Percentiles rank a stretch among this genome's conserved stretches.
These are phyloP conservation scores for Poecilia wingei DNA, from an alignment of 2,797 vertebrate species.

Conservation along the genomic window DNA sequence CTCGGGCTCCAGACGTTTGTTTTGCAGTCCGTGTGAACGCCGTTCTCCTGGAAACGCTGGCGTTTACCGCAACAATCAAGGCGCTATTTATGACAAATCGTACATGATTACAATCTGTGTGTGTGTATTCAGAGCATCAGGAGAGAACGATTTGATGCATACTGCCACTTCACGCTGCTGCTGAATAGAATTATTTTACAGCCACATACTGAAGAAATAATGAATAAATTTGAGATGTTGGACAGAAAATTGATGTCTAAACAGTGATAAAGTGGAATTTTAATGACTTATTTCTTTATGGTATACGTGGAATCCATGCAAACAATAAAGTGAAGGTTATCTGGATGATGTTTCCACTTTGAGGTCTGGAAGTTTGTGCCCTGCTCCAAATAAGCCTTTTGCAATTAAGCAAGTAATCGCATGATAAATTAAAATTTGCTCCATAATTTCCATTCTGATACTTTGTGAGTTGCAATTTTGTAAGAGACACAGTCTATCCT, in stretches of 20 bases:
- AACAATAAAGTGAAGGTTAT: not conserved
- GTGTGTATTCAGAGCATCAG: constrained; percentile 11
- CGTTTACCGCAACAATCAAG: constrained; percentile 35
- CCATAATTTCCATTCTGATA: no score
- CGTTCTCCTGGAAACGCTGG: constrained; percentile 9
- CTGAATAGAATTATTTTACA: constrained; percentile 48
- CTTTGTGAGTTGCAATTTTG: no score
- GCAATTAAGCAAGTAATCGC: no score
- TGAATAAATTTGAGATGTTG: constrained; percentile 57
- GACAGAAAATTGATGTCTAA: not conserved
- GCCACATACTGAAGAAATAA: constrained; percentile 50
- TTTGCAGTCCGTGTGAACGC: constrained; percentile 23
- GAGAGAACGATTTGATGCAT: constrained; percentile 11
- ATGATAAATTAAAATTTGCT: no score
- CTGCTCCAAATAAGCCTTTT: no score
- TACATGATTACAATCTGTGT: constrained; percentile 32
- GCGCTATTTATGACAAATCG: constrained; percentile 8
- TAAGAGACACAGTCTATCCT: no score
- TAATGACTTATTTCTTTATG: not conserved
- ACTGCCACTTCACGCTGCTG: constrained; percentile 25
- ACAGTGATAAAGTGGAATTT: not conserved
- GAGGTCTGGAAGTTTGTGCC: not conserved
- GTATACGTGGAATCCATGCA: no score
- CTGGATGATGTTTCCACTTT: not conserved
- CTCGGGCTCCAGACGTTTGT: not conserved